Percentiles rank a stretch among this genome's conserved stretches.
These are phyloP conservation scores for Tachycineta bicolor DNA, from an alignment of 2,113 vertebrate species.

Conservation along the genomic window DNA sequence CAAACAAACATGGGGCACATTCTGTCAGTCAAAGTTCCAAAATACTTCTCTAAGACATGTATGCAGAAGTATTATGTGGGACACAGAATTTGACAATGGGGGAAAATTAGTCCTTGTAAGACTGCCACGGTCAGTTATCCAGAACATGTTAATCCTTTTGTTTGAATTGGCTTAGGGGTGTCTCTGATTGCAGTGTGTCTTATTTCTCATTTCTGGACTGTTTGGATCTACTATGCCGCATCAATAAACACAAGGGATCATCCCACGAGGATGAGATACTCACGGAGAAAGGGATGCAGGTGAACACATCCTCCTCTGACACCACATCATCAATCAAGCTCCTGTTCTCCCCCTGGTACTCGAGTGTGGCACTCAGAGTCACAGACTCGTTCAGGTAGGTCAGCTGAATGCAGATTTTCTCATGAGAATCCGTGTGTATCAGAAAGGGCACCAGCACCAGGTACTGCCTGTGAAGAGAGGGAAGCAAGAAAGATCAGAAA, in stretches of 20 bases:
- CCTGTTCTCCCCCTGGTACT: constrained; percentile 40
- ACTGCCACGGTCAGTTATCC: not conserved
- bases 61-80: not conserved
- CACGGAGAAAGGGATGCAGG: constrained; percentile 55
- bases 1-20: not conserved
- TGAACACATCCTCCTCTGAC: not conserved
- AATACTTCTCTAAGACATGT: not conserved
- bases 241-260: not conserved
- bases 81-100: not conserved
- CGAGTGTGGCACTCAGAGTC: constrained; percentile 34
- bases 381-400: constrained; percentile 75
- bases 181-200: not conserved
- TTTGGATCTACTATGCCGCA: not conserved
- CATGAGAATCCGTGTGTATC: not conserved
- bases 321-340: constrained; percentile 59
- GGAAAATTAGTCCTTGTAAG: not conserved
- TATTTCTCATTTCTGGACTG: not conserved
- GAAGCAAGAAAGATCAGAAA: not conserved
- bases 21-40: not conserved
- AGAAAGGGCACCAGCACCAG: constrained; percentile 54
- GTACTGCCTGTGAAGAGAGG: constrained; percentile 57
- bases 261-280: not conserved
- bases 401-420: constrained; percentile 71
- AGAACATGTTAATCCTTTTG: not conserved
- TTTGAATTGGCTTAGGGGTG: not conserved